These are phyloP conservation scores for Suncus etruscus DNA, from an alignment of 2,113 vertebrate genomes.

Conservation along the genomic window DNA sequence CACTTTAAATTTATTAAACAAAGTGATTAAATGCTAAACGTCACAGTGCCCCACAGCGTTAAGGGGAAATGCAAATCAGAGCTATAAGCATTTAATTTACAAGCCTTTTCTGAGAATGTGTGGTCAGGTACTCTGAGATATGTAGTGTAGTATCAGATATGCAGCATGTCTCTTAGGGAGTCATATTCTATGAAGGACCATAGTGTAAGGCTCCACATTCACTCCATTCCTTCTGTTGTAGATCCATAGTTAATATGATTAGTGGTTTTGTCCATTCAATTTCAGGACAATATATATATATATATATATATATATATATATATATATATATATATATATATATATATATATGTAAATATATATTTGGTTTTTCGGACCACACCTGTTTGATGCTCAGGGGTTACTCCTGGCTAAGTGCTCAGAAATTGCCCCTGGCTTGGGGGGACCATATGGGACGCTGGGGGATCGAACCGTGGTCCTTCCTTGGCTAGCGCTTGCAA, in stretches of 20 bases:
- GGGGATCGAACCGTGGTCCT: no score
- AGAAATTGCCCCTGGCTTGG: no score
- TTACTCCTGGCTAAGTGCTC: no score
- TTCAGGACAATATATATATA: no score
- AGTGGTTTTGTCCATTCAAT: not conserved
- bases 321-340: no score
- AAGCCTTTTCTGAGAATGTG: not conserved
- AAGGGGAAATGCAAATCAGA: not conserved
- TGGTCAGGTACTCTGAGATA: not conserved
- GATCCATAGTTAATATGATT: not conserved
- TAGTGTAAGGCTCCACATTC: not conserved
- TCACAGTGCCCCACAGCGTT: not conserved
- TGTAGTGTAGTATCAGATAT: no score
- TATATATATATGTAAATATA: no score
- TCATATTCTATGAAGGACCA: not conserved
- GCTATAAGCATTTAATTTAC: not conserved
- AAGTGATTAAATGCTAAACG: conserved; percentile 22
- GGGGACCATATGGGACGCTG: no score
- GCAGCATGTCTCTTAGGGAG: not conserved
- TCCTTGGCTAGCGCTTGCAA: no score
- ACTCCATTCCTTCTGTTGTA: not conserved
- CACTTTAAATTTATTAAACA: conserved; percentile 61
- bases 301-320: no score
- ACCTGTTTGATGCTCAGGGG: no score
- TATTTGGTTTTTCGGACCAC: no score